phyloP scores from a whole-genome alignment of 1,140 invertebrate species.

The Nautilus pompilius region DNA sequence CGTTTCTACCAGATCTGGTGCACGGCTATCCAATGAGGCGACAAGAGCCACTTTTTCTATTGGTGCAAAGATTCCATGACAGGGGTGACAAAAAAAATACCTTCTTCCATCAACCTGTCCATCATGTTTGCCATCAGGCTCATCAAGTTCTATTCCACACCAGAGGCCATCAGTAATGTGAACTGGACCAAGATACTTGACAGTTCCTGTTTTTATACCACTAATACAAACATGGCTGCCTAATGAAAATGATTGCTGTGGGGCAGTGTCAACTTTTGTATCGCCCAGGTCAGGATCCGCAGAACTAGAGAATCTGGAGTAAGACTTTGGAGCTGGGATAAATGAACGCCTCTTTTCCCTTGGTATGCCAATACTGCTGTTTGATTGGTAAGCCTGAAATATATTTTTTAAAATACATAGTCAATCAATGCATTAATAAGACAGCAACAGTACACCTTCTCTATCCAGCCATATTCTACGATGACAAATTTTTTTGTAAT shows the following conservation, averaged over 20 bases:
- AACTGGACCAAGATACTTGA: constrained; percentile 40
- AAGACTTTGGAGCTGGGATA: constrained; percentile 24
- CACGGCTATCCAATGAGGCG: no score
- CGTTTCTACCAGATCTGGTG: no score
- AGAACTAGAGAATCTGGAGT: neutral
- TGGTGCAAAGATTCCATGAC: constrained; percentile 53
- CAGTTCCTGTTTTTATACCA: constrained; percentile 37
- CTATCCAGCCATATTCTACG: no score
- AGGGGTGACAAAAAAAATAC: constrained; percentile 48
- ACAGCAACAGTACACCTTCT: no score
- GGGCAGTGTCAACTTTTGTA: neutral
- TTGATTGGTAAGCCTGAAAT: constrained; percentile 24
- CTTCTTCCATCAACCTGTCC: constrained; percentile 48
- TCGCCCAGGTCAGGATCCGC: neutral
- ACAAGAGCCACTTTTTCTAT: constrained; percentile 38
- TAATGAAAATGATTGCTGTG: neutral
- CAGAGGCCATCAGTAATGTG: constrained; percentile 48
- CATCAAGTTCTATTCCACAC: constrained; percentile 51
- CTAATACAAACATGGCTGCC: constrained; percentile 36
- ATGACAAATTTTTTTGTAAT: no score
- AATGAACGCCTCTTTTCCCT: constrained; percentile 29
- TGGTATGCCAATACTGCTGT: constrained; percentile 20
- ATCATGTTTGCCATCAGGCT: constrained; percentile 50
- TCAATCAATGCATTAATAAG: no score
- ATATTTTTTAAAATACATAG: no score